Evolutionary conservation across 1,140 invertebrate species (phyloP), one percentile per base, ranked within the genome.

Genomic region (Globodera ellingtonae): DNA sequence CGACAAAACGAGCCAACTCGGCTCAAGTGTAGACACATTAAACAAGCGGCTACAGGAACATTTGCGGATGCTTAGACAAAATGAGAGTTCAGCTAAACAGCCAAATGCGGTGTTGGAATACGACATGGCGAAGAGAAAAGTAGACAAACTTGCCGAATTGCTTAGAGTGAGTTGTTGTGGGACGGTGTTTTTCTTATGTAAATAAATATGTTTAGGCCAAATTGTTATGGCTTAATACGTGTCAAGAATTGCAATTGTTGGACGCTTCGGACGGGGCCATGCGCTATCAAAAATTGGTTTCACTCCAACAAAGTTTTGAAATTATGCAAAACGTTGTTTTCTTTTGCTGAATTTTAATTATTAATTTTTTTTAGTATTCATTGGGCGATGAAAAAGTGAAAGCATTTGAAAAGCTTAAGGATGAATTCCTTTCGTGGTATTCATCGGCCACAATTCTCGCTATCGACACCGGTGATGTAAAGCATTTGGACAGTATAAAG

Each of bases 21-120:
- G 80, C 8, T 48, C 69, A 52, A 69, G 48, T 46, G 73, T 75
- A 44, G 84, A 84, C 59, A 50, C 48, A 10, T 73, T 85, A 62
- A 85, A 85, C 62, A 87, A 87, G 72, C 80, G 85, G 18, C 79
- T 85, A 50, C 83, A 87, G 35, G 76, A 82, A 18, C 84, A 85
- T 47, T 79, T 87, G 72, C 69, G 79, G 59, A 85, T 85, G 84
- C 74, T 85, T 21, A 75, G 75, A 46, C 85, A 86, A 35, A 85
- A 84, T 46, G 84, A 85, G 70, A 80, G 81, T n/a, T 81, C 80
- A 56, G 67, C 75, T 6, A 77, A 77, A n/a, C 75, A 77, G 24
- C 84, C 82, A 13, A 84, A 65, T 67, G 62, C 82, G 44, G 84
- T 85, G 47, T 69, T 85, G 59, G 84, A 85, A 66, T 86, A 71